Evolutionary conservation across 2,113 vertebrate species (phyloP), one percentile per base, ranked within the genome.

Genomic region (Tupaia tana): DNA sequence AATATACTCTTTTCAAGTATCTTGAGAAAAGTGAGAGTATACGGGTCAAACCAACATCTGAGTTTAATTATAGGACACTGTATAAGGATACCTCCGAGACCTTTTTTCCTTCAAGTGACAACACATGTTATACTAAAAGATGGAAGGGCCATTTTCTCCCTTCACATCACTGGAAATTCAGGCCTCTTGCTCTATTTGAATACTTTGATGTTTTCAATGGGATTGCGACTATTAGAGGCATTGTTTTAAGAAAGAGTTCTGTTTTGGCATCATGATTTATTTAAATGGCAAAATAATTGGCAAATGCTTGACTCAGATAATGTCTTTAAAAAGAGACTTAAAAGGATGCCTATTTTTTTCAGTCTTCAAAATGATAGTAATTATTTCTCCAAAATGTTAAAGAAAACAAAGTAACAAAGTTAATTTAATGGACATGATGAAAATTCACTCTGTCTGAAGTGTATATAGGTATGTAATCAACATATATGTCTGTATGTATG

Each of bases 131-230:
- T 83, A 75, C 66, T 96, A 95, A 94, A 92, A 95, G 95, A 91
- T 94, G 82, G 94, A 97, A 96, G 91, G 93, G 87, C 87, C 89
- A 86, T 94, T 96, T 96, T 95, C 94, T 93, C 27, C 64, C 34
- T 95, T 70, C 94, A 95, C 69, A 79, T 93, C 88, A 73, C 87
- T 92, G 43, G 74, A 85, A 96, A 97, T 61, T n/a, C 91, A 96
- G 88, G 91, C 74, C 54, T 69, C 73, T 91, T 9, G 86, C 78
- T 73, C 85, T 61, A 93, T 94, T 96, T 94, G 71, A 70, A 67
- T 75, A 82, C 89, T 97, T 95, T 97, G 94, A 96, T 94, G 94
- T 95, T 97, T 97, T 96, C 89, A 86, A 10, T 94, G 43, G 87
- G 34, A 67, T 81, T 91, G 85, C 22, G 67, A 59, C 77, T 91